These are phyloP conservation scores for Smittia sp. DNA, from an alignment of 2,888 invertebrate genomes.

Conservation along the genomic window DNA sequence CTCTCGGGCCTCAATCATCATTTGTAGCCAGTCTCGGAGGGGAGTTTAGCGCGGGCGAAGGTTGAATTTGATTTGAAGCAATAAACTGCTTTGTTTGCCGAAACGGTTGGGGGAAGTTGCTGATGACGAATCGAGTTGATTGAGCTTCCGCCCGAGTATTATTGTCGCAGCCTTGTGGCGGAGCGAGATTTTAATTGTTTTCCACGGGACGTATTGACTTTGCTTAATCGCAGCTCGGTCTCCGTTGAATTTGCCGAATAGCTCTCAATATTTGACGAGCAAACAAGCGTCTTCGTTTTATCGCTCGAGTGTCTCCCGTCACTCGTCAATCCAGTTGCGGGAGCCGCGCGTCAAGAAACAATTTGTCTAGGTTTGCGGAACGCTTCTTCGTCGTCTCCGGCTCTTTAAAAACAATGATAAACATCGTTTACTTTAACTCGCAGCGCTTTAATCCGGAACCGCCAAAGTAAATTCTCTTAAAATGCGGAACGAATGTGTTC, in stretches of 20 bases:
- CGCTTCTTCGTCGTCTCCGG: not conserved
- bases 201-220: not conserved
- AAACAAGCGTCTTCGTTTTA: not conserved
- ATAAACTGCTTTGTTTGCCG: not conserved
- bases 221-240: not conserved
- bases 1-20: conserved; percentile 4
- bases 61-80: not conserved
- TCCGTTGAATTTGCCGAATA: not conserved
- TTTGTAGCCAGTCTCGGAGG: not conserved
- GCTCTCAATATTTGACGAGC: not conserved
- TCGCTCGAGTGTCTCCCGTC: not conserved
- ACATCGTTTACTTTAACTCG: conserved; percentile 15
- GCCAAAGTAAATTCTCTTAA: conserved; percentile 4
- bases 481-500: not conserved
- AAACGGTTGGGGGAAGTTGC: not conserved
- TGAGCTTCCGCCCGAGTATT: not conserved
- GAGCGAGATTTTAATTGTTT: not conserved
- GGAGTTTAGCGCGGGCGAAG: not conserved
- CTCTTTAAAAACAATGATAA: conserved; percentile 13
- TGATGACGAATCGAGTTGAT: not conserved
- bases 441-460: not conserved
- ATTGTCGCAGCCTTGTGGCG: not conserved
- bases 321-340: not conserved
- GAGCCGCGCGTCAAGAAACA: not conserved
- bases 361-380: conserved; percentile 22